phyloP scores from a whole-genome alignment of 2,797 vertebrate species.

The Lacerta viridis region DNA sequence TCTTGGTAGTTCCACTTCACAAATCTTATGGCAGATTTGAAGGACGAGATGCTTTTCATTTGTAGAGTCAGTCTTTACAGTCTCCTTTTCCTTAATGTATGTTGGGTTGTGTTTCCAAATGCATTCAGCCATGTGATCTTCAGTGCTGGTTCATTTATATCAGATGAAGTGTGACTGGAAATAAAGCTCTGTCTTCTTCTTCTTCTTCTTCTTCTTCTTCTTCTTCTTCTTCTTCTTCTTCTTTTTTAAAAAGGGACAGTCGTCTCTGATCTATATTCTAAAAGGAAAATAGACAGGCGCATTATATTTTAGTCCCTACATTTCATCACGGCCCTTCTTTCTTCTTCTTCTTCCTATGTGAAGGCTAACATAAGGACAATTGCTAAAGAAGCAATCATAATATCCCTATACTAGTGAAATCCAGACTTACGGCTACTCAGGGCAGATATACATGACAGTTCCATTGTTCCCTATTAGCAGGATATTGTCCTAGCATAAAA shows the following conservation, averaged over 20 bases:
- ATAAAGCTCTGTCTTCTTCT: constrained; percentile 71
- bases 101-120: constrained; percentile 70
- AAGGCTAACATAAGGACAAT: constrained; percentile 79
- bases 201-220: too few relatives aligned
- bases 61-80: constrained; percentile 11
- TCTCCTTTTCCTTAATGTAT: constrained; percentile 62
- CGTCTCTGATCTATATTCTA: constrained; percentile 72
- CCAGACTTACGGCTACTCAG: constrained; percentile 79
- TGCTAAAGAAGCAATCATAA: constrained; percentile 74
- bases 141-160: constrained; percentile 75
- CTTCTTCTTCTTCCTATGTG: constrained; percentile 70
- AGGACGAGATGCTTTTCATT: constrained; percentile 28
- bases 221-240: constrained; percentile 61
- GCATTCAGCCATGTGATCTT: constrained; percentile 74
- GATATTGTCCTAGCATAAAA: constrained; percentile 85
- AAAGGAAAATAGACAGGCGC: constrained; percentile 74
- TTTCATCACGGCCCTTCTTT: constrained; percentile 68
- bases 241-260: constrained; percentile 46
- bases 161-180: constrained; percentile 79
- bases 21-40: background rate
- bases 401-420: constrained; percentile 78
- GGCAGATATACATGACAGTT: constrained; percentile 86
- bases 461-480: constrained; percentile 86
- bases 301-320: constrained; percentile 73
- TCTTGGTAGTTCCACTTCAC: background rate